Evolutionary conservation across 2,888 invertebrate species (phyloP).

Genomic region (Platynereis dumerilii): DNA sequence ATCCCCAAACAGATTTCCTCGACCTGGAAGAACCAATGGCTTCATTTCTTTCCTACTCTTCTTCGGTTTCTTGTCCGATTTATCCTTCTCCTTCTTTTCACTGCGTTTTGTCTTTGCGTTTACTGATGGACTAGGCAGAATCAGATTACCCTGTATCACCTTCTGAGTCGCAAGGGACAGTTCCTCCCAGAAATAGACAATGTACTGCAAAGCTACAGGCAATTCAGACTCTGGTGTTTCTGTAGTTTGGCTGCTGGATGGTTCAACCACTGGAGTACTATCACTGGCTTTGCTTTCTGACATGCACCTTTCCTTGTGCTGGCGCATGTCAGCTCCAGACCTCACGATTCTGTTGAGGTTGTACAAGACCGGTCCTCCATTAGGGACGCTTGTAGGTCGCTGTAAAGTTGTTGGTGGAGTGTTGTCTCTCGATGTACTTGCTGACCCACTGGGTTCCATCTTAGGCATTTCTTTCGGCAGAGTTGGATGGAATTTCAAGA

Average conservation of each 20-base stretch:
- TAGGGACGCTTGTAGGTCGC: constrained; percentile 13
- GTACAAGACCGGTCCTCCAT: neutral
- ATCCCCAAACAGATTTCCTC: constrained; percentile 51
- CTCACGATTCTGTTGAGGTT: neutral
- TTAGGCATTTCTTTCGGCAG: constrained; percentile 48
- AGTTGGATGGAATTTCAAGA: constrained; percentile 78
- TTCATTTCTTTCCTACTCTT: constrained; percentile 68
- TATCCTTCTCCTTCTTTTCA: constrained; percentile 46
- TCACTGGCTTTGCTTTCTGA: constrained; percentile 27
- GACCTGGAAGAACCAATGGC: constrained; percentile 42
- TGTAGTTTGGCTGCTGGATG: neutral
- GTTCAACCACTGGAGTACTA: neutral
- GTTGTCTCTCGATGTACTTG: neutral
- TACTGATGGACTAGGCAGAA: constrained; percentile 69
- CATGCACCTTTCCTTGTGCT: constrained; percentile 26
- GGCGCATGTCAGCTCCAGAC: constrained; percentile 9
- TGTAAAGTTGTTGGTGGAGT: constrained; percentile 24
- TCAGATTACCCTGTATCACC: constrained; percentile 70
- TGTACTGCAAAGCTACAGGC: constrained; percentile 85
- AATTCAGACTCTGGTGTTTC: constrained; percentile 63
- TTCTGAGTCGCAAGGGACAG: constrained; percentile 69
- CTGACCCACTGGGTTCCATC: neutral
- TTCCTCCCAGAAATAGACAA: constrained; percentile 90
- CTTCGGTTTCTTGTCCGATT: constrained; percentile 50
- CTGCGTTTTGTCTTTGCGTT: constrained; percentile 49